Base-by-base conservation (phyloP, 2,888 invertebrate genomes). In the Deilephila porcellus region DNA sequence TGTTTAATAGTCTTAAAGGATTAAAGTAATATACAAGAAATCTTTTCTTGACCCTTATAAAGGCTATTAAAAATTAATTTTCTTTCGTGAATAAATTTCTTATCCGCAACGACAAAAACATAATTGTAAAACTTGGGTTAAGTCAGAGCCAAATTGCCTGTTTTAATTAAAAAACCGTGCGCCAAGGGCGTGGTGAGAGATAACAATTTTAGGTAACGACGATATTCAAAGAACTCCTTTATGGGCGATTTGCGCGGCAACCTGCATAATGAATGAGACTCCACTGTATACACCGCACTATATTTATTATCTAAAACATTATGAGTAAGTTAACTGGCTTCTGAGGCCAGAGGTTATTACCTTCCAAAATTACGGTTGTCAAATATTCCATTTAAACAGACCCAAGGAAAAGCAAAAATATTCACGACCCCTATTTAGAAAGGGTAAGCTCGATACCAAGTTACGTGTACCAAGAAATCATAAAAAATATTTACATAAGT, bases 111-210 rank as follows among this genome's bases (percentile, higher is more conserved):
- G 84, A 86, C 85, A 84, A 87, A 88, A 89, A 86, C 85, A 88
- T 88, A 87, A 90, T 87, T 90, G 85, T 88, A 85, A 88, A 90
- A 89, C 87, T 90, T 87, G 84, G 82, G 83, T 82, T 85, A 88
- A 88, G 87, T 86, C 88, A 86, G 86, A 86, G 86, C 90, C 86
- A 90, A 91, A 91, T 90, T 86, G 91, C 86, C 88, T 85, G 87
- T 89, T 91, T 90, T 92, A 92, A 92, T 92, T 92, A 91, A 92
- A 92, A 90, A 91, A 87, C 83, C 86, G 85, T 86, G 88, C 88
- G 87, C 88, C 87, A 78, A 84, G 88, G 87, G 87, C 80, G 83
- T 85, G 87, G 85, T 86, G 86, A 87, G 84, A 89, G 90, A 91
- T 91, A 91, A 90, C 89, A 91, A 90, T 91, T 91, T 90, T 90